phyloP scores from a whole-genome alignment of 2,797 vertebrate species.

The Lutjanus argentimaculatus region DNA sequence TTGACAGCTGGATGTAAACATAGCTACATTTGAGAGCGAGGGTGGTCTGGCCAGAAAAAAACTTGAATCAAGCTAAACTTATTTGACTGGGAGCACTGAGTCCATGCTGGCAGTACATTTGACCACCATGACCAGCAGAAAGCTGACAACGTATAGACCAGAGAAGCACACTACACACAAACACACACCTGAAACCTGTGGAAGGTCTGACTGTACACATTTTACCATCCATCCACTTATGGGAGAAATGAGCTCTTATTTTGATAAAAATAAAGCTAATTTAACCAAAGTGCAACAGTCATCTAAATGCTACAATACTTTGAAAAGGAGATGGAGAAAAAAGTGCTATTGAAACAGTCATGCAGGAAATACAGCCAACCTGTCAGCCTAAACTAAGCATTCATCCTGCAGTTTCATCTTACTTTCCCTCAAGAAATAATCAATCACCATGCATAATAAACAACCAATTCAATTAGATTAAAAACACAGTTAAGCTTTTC shows the following conservation, averaged over 20 bases:
- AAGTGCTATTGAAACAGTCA: background rate
- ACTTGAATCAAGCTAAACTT: conserved; percentile 15
- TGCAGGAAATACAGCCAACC: background rate
- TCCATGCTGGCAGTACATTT: conserved; percentile 43
- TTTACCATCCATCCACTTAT: conserved; percentile 1
- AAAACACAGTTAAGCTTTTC: background rate
- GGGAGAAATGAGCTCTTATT: background rate
- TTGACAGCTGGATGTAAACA: conserved; percentile 46
- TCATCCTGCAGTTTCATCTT: background rate
- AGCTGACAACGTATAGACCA: conserved; percentile 19
- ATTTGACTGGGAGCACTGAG: conserved; percentile 36
- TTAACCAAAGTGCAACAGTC: background rate
- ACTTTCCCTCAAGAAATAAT: background rate
- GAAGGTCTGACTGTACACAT: background rate
- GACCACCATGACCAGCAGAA: conserved; percentile 31
- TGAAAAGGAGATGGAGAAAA: background rate
- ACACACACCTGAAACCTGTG: background rate
- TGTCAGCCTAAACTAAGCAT: background rate
- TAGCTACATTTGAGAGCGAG: conserved; percentile 9
- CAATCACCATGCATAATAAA: background rate
- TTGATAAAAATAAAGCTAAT: conserved; percentile 5
- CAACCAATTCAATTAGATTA: background rate
- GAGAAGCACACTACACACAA: background rate
- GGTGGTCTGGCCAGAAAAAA: conserved; percentile 2
- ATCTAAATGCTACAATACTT: background rate